Base-by-base conservation (phyloP, 2,888 invertebrate species). In the Pachydiplax longipennis region DNA sequence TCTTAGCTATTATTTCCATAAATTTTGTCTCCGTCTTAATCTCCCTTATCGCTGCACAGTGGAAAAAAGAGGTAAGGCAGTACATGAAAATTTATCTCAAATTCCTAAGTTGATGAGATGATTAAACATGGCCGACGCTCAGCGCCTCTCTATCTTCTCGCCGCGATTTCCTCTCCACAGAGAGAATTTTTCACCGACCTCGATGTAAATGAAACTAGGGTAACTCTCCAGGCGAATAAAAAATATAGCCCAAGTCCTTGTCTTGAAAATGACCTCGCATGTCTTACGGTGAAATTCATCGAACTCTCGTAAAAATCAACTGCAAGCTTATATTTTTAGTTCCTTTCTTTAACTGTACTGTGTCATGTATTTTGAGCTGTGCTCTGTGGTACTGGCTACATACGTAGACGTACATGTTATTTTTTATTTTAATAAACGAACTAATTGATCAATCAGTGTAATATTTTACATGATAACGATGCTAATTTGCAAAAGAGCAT, bases 101-200 rank as follows among this genome's bases (percentile, higher is more conserved):
- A 87, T 35, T 48, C 65, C 61, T 65, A 35, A 37, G 25, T 18
- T 8, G n/a, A 58, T 65, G 25, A 18, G 61, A n/a, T 37, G 37
- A 58, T 61, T n/a, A 13, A 61, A 61, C n/a, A 61, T 87, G 58
- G 48, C 58, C 87, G 53, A 18, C 53, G 53, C 53, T 53, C 6
- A 44, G 44, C 58, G 35, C 13, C 37, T 61, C 35, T 35, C 25
- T 35, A 53, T 35, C 22, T 31, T 58, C 58, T 58, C 82, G 25
- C n/a, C 61, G 37, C 37, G 61, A 37, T 87, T 87, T 37, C 61
- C 87, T 37, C n/a, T 61, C 31, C 31, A 53, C 53, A 65, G 87
- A 61, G 87, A 37, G 37, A 87, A 61, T 87, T 87, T 65, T 65
- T 65, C 35, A 61, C 87, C 35, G 87, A 87, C 87, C 61, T 61